Conservation (phyloP, 2,797 vertebrate species). For the Tadarida brasiliensis region DNA sequence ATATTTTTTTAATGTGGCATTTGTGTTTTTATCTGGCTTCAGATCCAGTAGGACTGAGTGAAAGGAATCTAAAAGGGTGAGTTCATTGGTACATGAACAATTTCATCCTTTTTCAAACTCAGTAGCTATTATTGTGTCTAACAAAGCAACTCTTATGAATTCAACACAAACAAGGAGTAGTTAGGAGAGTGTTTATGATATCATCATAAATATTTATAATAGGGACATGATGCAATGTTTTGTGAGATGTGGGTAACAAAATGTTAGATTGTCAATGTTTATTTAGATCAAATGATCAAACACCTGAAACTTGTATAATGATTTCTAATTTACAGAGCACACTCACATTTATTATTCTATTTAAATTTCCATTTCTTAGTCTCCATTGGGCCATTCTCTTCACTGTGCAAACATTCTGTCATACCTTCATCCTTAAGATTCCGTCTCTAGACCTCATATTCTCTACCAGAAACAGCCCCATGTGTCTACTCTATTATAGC, state of each 20-base stretch:
- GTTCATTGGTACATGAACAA: slow-evolving; percentile 68
- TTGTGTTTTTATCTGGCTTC: slow-evolving; percentile 70
- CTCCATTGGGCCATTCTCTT: not conserved
- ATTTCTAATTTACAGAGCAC: slow-evolving; percentile 39
- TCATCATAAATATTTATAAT: slow-evolving; percentile 65
- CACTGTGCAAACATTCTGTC: not conserved
- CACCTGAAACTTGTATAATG: not conserved
- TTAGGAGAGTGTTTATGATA: slow-evolving; percentile 12
- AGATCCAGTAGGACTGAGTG: slow-evolving; percentile 57
- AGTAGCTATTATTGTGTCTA: slow-evolving; percentile 61
- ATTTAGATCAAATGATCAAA: slow-evolving; percentile 49
- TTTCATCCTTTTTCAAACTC: slow-evolving; percentile 74
- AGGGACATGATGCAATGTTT: not conserved
- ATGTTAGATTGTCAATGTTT: slow-evolving; percentile 2
- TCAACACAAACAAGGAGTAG: not conserved
- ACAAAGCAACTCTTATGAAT: slow-evolving; percentile 4
- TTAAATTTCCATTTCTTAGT: not conserved
- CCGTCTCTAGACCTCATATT: not conserved
- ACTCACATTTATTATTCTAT: not conserved
- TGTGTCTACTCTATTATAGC: not conserved
- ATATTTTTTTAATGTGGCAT: slow-evolving; percentile 49
- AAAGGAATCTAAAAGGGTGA: slow-evolving; percentile 58
- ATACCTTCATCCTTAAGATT: not conserved
- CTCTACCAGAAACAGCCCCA: not conserved
- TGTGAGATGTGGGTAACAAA: slow-evolving; percentile 31